Evolutionary conservation across 2,797 vertebrate species (phyloP), one percentile per base, ranked within the genome.

Genomic region (Spondyliosoma cantharus): DNA sequence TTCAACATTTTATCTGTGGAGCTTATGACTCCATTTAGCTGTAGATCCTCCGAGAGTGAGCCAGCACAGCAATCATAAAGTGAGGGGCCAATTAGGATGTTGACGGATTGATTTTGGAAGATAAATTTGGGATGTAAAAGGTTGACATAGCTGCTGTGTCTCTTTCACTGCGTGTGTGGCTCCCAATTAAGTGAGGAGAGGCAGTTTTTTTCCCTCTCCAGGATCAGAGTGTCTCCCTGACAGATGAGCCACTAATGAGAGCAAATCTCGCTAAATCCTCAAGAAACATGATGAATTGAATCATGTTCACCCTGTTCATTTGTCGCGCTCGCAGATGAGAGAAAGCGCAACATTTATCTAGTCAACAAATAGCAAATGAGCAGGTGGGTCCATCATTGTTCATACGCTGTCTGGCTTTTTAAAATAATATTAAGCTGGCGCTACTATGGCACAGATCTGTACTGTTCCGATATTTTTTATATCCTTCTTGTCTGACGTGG

Each of bases 21-120:
- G 93, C 92, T 95, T 93, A 95, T 93, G 93, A 95, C 92, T 95
- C 92, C 87, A 93, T 93, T 94, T 94, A 93, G 93, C 91, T 93
- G 91, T 81, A 92, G 93, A 94, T 94, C 92, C 92, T 93, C 90
- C 53, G 90, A 92, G 89, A 94, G 92, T 81, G 93, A 94, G 93
- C 89, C 87, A 85, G 91, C 91, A 83, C 91, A 86, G 92, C 91
- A 93, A 93, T 94, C 92, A 94, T 94, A 93, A 90, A 91, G 78
- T 81, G 82, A 90, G 87, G 37, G 87, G 85, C 94, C 94, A 95
- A 94, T 95, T 95, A 95, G 92, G 91, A 92, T 94, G 92, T 92
- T 95, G 94, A 95, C 92, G 92, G 94, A 95, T 95, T 95, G 94
- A 95, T 94, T 95, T 95, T 93, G 88, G 82, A 93, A 93, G 94